phyloP scores from a whole-genome alignment of 2,888 invertebrate genomes.

The Idaea biselata region DNA sequence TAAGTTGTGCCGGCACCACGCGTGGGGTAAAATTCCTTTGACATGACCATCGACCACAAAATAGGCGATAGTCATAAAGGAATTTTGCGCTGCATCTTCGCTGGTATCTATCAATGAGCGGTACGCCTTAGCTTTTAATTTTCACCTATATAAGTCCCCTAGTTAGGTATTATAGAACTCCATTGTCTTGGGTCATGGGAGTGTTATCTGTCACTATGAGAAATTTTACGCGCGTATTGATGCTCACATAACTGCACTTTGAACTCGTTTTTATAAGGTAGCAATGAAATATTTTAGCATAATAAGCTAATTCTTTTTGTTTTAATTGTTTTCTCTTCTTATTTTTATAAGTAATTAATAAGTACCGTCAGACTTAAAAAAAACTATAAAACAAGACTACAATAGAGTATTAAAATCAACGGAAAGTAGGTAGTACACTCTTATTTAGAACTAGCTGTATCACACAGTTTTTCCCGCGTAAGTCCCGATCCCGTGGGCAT shows the following conservation, averaged over 20 bases:
- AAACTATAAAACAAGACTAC: neutral
- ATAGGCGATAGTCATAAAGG: too few species aligned
- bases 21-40: too few species aligned
- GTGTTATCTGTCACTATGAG: conserved; percentile 41
- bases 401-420: too few species aligned
- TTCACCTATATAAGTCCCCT: neutral
- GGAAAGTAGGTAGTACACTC: too few species aligned
- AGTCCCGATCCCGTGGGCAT: too few species aligned
- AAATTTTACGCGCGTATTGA: conserved; percentile 30
- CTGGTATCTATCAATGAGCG: neutral
- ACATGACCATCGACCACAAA: too few species aligned
- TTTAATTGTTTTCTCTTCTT: neutral
- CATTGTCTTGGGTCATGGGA: conserved; percentile 53
- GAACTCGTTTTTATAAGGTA: conserved; percentile 14
- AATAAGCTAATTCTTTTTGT: neutral
- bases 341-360: too few species aligned
- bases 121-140: neutral
- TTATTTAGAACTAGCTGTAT: too few species aligned
- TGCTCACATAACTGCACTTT: conserved; percentile 30
- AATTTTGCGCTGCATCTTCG: too few species aligned
- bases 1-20: too few species aligned
- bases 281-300: neutral
- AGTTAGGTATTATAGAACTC: conserved; percentile 34
- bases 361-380: neutral
- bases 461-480: too few species aligned